phyloP scores from a whole-genome alignment of 2,888 invertebrate species.

The Willowsia nigromaculata region DNA sequence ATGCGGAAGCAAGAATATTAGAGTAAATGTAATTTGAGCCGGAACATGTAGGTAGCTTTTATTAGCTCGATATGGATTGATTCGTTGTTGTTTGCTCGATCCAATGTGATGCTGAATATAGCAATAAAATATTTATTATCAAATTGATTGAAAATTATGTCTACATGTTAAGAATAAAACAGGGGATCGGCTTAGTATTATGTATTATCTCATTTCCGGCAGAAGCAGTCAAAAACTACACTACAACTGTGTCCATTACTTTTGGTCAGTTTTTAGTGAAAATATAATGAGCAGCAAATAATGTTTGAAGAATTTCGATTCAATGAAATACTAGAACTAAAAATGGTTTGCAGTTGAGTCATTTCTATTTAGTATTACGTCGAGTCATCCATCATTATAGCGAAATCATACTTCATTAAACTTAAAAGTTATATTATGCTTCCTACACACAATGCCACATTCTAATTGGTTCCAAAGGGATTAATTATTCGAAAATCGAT shows the following conservation, averaged over 20 bases:
- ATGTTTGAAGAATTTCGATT: too few species aligned
- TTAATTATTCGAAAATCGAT: not conserved
- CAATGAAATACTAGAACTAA: too few species aligned
- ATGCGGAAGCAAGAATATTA: too few species aligned
- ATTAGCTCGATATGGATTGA: not conserved
- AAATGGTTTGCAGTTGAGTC: too few species aligned
- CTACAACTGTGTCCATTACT: not conserved
- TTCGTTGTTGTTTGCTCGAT: not conserved
- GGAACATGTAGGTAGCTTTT: too few species aligned
- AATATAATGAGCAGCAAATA: too few species aligned
- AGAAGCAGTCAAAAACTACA: not conserved
- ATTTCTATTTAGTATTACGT: too few species aligned
- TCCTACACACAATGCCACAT: too few species aligned
- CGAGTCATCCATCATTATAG: too few species aligned
- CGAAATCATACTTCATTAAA: too few species aligned
- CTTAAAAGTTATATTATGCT: too few species aligned
- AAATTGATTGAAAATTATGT: slow-evolving; percentile 36
- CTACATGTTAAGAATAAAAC: not conserved
- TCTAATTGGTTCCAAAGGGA: slow-evolving; percentile 27
- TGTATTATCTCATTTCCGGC: not conserved
- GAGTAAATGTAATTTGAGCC: not conserved
- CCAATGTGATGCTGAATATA: not conserved
- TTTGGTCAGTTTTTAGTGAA: too few species aligned
- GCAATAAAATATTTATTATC: slow-evolving; percentile 6
- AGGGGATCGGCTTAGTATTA: not conserved